Evolutionary conservation across 2,113 vertebrate genomes (phyloP).

Genomic region (Redunca redunca): DNA sequence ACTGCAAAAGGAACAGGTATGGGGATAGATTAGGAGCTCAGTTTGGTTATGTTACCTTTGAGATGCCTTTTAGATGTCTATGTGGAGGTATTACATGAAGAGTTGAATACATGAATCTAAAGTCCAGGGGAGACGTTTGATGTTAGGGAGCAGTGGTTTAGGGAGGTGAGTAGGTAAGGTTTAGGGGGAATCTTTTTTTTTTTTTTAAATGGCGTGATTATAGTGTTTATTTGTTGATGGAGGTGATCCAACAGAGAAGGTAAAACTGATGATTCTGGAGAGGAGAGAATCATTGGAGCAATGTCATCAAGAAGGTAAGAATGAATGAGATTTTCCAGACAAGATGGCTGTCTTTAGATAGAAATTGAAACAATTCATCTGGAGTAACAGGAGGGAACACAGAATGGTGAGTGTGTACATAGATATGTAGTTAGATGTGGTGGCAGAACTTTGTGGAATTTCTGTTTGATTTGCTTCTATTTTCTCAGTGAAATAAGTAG

Average conservation of each 20-base stretch:
- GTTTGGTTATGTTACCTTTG: neutral
- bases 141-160: neutral
- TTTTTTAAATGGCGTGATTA: neutral
- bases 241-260: neutral
- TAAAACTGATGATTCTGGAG: neutral
- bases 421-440: neutral
- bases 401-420: neutral
- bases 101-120: neutral
- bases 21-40: neutral
- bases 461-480: neutral
- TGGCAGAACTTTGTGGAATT: neutral
- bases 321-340: neutral
- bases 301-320: neutral
- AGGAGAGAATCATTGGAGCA: neutral
- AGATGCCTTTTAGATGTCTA: neutral
- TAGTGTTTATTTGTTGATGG: neutral
- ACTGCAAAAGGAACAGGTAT: neutral
- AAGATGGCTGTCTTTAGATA: neutral
- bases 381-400: neutral
- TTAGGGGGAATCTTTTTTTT: neutral
- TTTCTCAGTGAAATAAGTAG: neutral
- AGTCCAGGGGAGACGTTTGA: neutral
- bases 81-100: neutral
- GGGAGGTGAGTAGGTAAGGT: neutral
- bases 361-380: neutral